Evolutionary conservation across 2,113 vertebrate species (phyloP), one percentile per base, ranked within the genome.

Genomic region (Microtus pennsylvanicus): DNA sequence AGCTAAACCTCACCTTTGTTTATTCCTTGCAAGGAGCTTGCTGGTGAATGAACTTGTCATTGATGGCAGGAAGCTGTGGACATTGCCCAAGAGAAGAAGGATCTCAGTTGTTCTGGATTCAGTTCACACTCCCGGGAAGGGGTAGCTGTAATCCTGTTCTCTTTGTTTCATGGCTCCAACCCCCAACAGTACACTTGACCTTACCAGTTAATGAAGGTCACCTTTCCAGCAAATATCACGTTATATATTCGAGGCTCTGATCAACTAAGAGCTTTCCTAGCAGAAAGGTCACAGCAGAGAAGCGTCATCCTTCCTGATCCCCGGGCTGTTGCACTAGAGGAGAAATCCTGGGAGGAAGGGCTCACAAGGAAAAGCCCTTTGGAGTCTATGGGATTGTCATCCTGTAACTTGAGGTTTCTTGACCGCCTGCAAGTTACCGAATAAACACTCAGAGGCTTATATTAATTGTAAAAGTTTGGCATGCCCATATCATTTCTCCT

Each of bases 141-240:
- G 10, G 30, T 35, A 24, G 19, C 58, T 93, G 2, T 69, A 52
- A 75, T 91, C 82, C 22, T n/a, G 17, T 83, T 47, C 42, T 83
- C 30, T 72, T 61, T 67, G 88, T 88, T 78, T 94, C 67, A 16
- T 38, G 22, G 19, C 35, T 87, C 47, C 45, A n/a, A 72, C 65
- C 52, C 26, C 38, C 67, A 92, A 16, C 63, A 38, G 89, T 93
- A 63, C 69, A 78, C 78, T 94, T 97, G 96, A 94, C 77, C 94
- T 97, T 97, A 93, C 63, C 42, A 72, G 92, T 95, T 94, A 97
- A 96, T 94, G 95, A 97, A 97, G 94, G 96, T 89, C 87, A 70
- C 88, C 58, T 47, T 74, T 63, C n/a, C 47, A 5, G 65, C 77
- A 97, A 96, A 97, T 95, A 97, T 38, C 96, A 93, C 42, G 65